Base-by-base conservation (phyloP, 2,888 invertebrate species). In the Linyphia triangularis region DNA sequence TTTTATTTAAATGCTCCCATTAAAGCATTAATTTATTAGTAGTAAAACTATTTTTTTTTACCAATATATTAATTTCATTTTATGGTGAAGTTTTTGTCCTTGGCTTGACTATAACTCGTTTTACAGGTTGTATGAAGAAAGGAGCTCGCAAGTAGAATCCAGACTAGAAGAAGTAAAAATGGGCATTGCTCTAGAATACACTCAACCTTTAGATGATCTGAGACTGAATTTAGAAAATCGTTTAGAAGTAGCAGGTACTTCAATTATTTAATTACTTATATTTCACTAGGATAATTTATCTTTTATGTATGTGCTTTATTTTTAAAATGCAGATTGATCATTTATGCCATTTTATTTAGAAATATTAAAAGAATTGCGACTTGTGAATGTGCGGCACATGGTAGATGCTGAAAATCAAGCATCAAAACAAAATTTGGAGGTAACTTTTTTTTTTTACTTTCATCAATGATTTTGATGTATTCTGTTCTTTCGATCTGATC, bases 331-430 rank as follows among this genome's bases (percentile, higher is more conserved):
- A 26, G 40, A 24, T 69, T 59, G 5, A 13, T 70, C 10, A 22
- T 24, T 51, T 51, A 1, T 26, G 16, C 10, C 63, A 16, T 75
- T 37, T 67, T 51, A 30, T 83, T 78, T 90, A 93, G 93, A 92
- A 67, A 91, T 97, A 88, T 93, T 98, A 89, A 95, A 95, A 91
- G 95, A 96, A 91, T 95, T 96, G 92, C 94, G 96, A 75, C 93
- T 97, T 70, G 95, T 96, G 90, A 98, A 97, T 92, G 96, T 98
- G 78, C 95, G 95, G 83, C 96, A 97, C 92, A 96, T 97, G 92
- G 96, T 94, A 92, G 95, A 96, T 84, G 97, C 97, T 0, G 98
- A 99, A 93, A 96, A 96, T 91, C 95, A 97, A 91, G 98, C 97
- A 0, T 96, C 98, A 0, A 93, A 94, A 89, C 98, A 98, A 92